Evolutionary conservation across 2,888 invertebrate genomes (phyloP).

Genomic region (Agrochola macilenta): DNA sequence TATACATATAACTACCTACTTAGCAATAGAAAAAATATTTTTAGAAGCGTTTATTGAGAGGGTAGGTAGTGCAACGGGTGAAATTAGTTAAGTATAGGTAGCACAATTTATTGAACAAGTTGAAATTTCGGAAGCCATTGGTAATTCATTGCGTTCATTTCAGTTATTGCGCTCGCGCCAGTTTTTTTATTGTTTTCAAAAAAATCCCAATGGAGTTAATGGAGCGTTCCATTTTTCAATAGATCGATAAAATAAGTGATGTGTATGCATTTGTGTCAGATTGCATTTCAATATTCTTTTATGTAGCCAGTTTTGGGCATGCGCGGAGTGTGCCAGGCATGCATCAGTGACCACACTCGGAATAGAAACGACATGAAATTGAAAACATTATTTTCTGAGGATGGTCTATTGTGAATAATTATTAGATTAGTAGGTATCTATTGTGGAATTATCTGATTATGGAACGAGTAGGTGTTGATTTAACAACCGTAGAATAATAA

Average conservation of each 20-base stretch:
- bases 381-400: constrained; percentile 24
- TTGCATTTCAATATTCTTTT: constrained; percentile 37
- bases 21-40: not conserved
- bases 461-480: constrained; percentile 7
- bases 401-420: constrained; percentile 21
- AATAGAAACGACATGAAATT: constrained; percentile 43
- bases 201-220: not conserved
- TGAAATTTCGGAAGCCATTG: not conserved
- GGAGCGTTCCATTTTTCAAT: constrained; percentile 19
- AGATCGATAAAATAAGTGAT: constrained; percentile 28
- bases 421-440: no score
- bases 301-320: constrained; percentile 49
- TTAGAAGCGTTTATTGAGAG: not conserved
- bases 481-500: constrained; percentile 15
- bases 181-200: not conserved
- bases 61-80: not conserved
- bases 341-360: constrained; percentile 8
- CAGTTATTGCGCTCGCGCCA: not conserved
- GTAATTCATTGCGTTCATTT: no score
- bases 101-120: not conserved
- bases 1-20: not conserved
- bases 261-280: constrained; percentile 39
- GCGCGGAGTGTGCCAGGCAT: constrained; percentile 22
- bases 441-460: constrained; percentile 22
- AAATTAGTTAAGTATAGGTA: not conserved